Evolutionary conservation across 2,797 vertebrate genomes (phyloP).

Genomic region (Hirundo rustica): DNA sequence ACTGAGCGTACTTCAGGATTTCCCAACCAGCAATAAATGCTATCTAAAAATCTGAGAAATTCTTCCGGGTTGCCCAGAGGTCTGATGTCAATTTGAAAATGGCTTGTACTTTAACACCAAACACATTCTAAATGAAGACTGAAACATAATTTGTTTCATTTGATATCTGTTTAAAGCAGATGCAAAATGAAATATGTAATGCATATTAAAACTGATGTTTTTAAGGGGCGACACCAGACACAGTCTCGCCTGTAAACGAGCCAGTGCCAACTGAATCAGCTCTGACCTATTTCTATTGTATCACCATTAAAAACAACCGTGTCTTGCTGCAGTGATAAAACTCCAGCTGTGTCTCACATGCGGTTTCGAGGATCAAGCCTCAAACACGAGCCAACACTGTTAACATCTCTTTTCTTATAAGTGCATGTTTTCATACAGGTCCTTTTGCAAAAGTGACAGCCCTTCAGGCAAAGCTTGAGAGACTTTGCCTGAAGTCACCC

Average conservation of each 20-base stretch:
- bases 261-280: not conserved
- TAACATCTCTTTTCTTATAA: not conserved
- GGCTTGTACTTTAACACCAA: not conserved
- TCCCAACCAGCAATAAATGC: not conserved
- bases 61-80: not conserved
- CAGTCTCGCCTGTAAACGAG: not conserved
- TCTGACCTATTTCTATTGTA: not conserved
- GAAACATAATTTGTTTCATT: not conserved
- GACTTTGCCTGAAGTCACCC: not conserved
- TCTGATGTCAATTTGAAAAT: not conserved
- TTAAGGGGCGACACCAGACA: not conserved
- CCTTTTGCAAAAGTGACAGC: not conserved
- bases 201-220: not conserved
- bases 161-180: not conserved
- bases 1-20: not conserved
- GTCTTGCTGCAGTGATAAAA: not conserved
- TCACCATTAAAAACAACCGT: not conserved
- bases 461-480: not conserved
- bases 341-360: not conserved
- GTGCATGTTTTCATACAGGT: not conserved
- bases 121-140: not conserved
- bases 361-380: not conserved
- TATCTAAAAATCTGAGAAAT: not conserved
- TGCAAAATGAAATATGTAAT: not conserved
- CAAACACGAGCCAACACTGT: not conserved